phyloP scores from a whole-genome alignment of 2,113 vertebrate species.

The Centropus bengalensis region DNA sequence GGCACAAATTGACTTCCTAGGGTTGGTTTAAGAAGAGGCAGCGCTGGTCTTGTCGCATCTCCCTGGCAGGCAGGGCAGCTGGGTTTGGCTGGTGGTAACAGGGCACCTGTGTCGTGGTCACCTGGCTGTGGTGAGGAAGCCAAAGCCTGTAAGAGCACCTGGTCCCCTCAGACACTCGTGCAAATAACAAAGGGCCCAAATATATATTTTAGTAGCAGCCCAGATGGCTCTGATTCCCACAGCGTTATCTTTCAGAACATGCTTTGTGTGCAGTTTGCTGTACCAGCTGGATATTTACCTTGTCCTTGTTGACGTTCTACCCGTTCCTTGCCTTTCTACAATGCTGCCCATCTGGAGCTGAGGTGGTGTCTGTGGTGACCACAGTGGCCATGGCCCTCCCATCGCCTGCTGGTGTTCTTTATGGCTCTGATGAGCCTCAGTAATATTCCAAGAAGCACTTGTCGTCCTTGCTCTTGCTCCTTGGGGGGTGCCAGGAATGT shows the following conservation, averaged over 20 bases:
- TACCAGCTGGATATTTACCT: background rate
- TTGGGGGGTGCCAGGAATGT: background rate
- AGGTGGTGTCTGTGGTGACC: background rate
- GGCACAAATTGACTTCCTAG: background rate
- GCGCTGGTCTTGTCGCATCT: accelerated
- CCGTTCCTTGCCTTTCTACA: background rate
- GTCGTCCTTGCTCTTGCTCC: background rate
- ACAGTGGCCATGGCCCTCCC: background rate
- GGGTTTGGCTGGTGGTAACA: background rate
- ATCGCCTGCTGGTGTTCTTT: background rate
- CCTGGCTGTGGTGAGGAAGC: background rate
- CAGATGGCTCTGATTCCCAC: background rate
- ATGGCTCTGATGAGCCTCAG: background rate
- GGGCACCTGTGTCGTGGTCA: background rate
- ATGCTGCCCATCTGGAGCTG: background rate
- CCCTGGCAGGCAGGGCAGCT: background rate
- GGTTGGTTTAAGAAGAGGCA: background rate
- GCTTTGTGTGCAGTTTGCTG: background rate
- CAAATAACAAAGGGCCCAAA: background rate
- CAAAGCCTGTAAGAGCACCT: accelerated
- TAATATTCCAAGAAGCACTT: background rate
- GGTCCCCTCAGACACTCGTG: accelerated
- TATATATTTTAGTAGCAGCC: background rate
- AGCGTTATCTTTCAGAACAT: background rate
- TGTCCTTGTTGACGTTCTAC: background rate